Base-by-base conservation (phyloP, 1,140 invertebrate genomes). In the Amphibalanus amphitrite region DNA sequence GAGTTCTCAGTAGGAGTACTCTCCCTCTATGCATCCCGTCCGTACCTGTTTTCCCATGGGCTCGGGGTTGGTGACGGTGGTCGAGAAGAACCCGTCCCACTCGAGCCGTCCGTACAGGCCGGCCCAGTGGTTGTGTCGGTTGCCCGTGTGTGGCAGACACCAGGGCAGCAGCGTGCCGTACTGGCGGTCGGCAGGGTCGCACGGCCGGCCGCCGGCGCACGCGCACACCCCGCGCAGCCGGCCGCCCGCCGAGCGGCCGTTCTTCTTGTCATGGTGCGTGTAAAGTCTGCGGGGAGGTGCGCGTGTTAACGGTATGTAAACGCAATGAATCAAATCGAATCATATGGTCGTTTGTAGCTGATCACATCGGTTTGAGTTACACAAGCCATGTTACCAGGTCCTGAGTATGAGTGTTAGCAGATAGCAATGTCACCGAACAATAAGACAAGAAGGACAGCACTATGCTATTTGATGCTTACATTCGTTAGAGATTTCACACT, bases 71-170 rank as follows among this genome's bases (percentile, higher is more conserved):
- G 84, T 85, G 30, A 85, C 82, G 13, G 90, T 93, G n/a, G 91
- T 93, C 70, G 88, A 84, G 78, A 93, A 94, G 82, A 89, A 92
- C 23, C 90, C 91, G 77, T 91, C 85, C 90, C 90, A 93, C 72
- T 89, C 86, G 1, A 94, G 77, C 71, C 92, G 83, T 0, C 91
- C 89, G 82, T 87, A 87, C 3, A 88, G 78, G 1, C 86, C 87
- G 0, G 89, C 85, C 92, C 92, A 95, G 80, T 94, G 82, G 80
- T 92, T 91, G 79, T 94, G 90, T 29, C 91, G 80, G 80, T 93
- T 91, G 30, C 85, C 89, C 0, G 92, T 94, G 79, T 94, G 92
- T 29, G 91, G 91, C 71, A 94, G 81, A 79, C 91, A 93, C 92
- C 92, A 95, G 0, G 92, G 92, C 70, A 95, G 90, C 47, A 94